Evolutionary conservation across 2,888 invertebrate species (phyloP).

Genomic region (Drosophila meridionalis): DNA sequence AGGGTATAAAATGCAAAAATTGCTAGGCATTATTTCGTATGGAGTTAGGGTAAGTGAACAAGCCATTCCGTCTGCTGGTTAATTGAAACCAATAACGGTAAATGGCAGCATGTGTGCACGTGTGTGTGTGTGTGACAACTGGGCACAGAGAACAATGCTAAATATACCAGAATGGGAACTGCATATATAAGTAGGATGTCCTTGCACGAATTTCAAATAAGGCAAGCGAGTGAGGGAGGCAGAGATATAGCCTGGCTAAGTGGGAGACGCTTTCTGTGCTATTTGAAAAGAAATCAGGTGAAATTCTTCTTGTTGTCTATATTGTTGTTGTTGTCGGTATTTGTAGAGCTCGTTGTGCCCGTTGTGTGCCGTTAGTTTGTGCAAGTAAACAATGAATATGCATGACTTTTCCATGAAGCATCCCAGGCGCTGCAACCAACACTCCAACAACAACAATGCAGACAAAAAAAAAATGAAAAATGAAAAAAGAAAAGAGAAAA

Average conservation of each 20-base stretch:
- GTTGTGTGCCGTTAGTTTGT: constrained; percentile 50
- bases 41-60: background rate
- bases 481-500: constrained; percentile 7
- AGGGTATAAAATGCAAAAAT: constrained; percentile 23
- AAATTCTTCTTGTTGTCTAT: constrained; percentile 42
- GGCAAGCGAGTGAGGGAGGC: background rate
- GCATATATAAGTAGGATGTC: constrained; percentile 42
- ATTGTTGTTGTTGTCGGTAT: constrained; percentile 15
- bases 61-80: constrained; percentile 43
- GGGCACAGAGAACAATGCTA: constrained; percentile 31
- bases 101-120: constrained; percentile 44
- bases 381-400: constrained; percentile 81
- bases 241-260: background rate
- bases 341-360: constrained; percentile 31
- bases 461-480: constrained; percentile 6
- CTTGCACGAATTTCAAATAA: constrained; percentile 16
- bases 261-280: constrained; percentile 8
- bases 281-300: constrained; percentile 70
- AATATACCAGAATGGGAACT: constrained; percentile 46
- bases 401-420: constrained; percentile 73
- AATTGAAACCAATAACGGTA: constrained; percentile 67
- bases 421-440: constrained; percentile 48
- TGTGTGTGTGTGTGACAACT: constrained; percentile 31
- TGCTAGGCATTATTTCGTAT: constrained; percentile 7
- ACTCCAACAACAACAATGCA: constrained; percentile 36